Conservation (phyloP, 2,113 vertebrate genomes). For the Bostrychus sinensis region DNA sequence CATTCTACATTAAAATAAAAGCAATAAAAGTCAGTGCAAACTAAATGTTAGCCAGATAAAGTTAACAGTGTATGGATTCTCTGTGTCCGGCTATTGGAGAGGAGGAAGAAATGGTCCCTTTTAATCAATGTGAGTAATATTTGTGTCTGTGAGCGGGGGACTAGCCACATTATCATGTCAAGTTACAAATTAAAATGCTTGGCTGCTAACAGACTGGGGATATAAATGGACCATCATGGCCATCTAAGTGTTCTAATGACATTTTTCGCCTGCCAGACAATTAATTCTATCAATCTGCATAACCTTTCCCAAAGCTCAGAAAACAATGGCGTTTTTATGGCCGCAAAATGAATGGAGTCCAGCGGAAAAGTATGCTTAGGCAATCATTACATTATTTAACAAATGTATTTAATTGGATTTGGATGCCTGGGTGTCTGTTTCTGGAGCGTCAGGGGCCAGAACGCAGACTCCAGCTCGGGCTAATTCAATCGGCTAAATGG, state of each 20-base stretch:
- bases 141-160: constrained; percentile 68
- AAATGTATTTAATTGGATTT: constrained; percentile 82
- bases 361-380: constrained; percentile 71
- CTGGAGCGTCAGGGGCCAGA: constrained; percentile 55
- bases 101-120: constrained; percentile 63
- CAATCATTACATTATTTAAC: constrained; percentile 84
- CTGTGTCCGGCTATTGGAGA: constrained; percentile 48
- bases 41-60: constrained; percentile 66
- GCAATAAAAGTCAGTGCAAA: constrained; percentile 43
- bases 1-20: constrained; percentile 23
- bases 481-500: constrained; percentile 85
- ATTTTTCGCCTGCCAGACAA: constrained; percentile 79
- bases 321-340: constrained; percentile 81
- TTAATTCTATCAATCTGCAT: constrained; percentile 84
- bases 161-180: constrained; percentile 79
- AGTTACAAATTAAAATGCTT: constrained; percentile 83
- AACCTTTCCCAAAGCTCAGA: constrained; percentile 78
- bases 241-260: constrained; percentile 82
- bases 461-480: constrained; percentile 71
- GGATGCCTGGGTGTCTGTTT: constrained; percentile 72
- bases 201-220: constrained; percentile 75
- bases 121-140: constrained; percentile 80
- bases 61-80: constrained; percentile 60
- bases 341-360: constrained; percentile 76
- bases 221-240: constrained; percentile 77